Evolutionary conservation across 2,888 invertebrate genomes (phyloP).

Genomic region (Oxycera nigricornis): DNA sequence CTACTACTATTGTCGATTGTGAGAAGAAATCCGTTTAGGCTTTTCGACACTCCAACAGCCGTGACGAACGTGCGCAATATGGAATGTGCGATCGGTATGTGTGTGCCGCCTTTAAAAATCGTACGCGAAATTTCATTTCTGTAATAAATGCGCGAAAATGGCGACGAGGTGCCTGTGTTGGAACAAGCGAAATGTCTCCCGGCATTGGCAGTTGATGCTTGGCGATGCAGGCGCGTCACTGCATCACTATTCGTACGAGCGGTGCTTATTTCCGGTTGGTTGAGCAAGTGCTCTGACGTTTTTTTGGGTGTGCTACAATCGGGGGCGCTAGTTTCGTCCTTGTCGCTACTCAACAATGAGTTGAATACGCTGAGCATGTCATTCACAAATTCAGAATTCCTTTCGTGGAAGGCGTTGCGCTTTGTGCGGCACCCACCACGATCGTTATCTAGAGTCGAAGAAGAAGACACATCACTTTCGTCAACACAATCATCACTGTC

Average conservation of each 20-base stretch:
- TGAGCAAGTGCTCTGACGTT: background rate
- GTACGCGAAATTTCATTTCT: background rate
- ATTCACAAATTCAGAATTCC: conserved; percentile 54
- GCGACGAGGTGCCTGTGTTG: background rate
- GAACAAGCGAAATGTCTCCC: background rate
- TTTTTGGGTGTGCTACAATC: background rate
- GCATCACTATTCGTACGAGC: too few species aligned
- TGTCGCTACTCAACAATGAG: conserved; percentile 47
- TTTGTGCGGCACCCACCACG: background rate
- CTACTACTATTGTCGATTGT: too few species aligned
- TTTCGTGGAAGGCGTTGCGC: conserved; percentile 52
- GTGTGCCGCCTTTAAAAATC: background rate
- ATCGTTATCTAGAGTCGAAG: background rate
- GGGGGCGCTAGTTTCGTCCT: background rate
- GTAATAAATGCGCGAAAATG: background rate
- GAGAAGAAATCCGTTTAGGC: background rate
- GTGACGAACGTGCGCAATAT: conserved; percentile 14
- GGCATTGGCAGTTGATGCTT: background rate
- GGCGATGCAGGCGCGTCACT: background rate
- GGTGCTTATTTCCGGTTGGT: background rate
- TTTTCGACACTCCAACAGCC: conserved; percentile 3
- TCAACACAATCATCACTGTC: conserved; percentile 39
- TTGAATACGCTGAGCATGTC: conserved; percentile 56
- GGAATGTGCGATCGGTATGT: background rate
- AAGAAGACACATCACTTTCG: too few species aligned